phyloP scores from a whole-genome alignment of 2,113 vertebrate species.

The Corythaixoides concolor region DNA sequence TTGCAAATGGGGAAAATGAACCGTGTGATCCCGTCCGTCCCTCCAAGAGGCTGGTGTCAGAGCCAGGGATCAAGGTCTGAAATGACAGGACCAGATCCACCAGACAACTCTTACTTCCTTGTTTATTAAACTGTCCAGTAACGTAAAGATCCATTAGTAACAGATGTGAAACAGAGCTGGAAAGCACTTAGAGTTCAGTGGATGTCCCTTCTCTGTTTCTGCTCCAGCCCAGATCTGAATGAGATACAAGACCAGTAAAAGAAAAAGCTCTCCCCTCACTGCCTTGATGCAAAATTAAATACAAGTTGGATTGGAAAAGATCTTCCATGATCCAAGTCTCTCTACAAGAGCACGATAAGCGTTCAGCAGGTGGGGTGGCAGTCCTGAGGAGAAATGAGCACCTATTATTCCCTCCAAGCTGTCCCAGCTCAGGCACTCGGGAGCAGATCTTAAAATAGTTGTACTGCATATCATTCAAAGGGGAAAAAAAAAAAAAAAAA shows the following conservation, averaged over 20 bases:
- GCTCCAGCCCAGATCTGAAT: not conserved
- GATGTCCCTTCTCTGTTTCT: not conserved
- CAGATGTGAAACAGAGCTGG: slow-evolving; percentile 5
- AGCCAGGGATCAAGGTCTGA: not conserved
- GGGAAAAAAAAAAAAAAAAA: not conserved
- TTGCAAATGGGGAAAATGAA: not conserved
- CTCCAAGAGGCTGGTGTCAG: not conserved
- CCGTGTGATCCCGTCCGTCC: not conserved
- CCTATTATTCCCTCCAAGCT: not conserved
- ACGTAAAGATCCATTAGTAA: not conserved
- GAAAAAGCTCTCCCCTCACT: not conserved
- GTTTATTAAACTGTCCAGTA: not conserved
- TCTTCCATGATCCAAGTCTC: not conserved
- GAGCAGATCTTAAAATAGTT: not conserved
- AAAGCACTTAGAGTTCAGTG: not conserved
- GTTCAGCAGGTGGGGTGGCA: not conserved
- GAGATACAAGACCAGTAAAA: not conserved
- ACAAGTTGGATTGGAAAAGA: not conserved
- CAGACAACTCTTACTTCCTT: not conserved
- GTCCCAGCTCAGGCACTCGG: not conserved
- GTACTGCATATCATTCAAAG: not conserved
- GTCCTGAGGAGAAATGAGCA: not conserved
- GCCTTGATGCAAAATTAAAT: not conserved
- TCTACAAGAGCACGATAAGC: not conserved
- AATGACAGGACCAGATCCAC: not conserved